Conservation (phyloP, 1,140 invertebrate species). For the Proales similis region DNA sequence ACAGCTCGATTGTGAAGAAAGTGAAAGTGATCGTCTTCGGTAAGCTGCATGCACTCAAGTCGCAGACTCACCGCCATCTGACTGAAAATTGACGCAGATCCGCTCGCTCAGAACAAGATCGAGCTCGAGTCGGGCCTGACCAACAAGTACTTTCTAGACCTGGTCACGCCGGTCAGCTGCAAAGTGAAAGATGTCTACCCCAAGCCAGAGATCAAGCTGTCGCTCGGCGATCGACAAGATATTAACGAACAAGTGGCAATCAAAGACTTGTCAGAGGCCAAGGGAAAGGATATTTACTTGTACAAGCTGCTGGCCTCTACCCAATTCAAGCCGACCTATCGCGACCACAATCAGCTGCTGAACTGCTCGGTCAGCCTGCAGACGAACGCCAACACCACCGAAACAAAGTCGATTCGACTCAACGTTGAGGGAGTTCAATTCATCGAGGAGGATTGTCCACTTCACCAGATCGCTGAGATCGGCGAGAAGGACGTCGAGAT, state of each 20-base stretch:
- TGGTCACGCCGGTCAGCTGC: background rate
- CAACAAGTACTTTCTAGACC: background rate
- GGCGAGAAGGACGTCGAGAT: slow-evolving; percentile 21
- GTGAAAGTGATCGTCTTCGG: slow-evolving; percentile 24
- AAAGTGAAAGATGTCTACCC: slow-evolving; percentile 20
- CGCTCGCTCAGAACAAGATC: background rate
- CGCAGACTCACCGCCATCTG: background rate
- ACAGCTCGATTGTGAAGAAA: slow-evolving; percentile 19
- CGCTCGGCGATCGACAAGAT: slow-evolving; percentile 1
- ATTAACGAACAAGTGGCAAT: background rate
- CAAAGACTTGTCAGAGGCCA: slow-evolving; percentile 32
- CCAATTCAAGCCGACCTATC: slow-evolving; percentile 12
- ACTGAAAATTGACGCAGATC: background rate
- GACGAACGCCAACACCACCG: background rate
- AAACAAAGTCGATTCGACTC: slow-evolving; percentile 1
- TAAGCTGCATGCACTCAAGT: background rate
- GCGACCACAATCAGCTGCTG: slow-evolving; percentile 8
- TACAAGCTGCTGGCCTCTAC: background rate
- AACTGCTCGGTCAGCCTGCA: slow-evolving; percentile 6
- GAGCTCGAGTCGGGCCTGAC: background rate
- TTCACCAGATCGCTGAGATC: background rate
- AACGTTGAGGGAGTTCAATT: slow-evolving; percentile 19
- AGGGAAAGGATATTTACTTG: slow-evolving; percentile 16
- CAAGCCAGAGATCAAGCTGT: background rate
- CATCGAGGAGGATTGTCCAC: background rate